phyloP scores from a whole-genome alignment of 2,888 invertebrate species.

The Stegophylla sp. region DNA sequence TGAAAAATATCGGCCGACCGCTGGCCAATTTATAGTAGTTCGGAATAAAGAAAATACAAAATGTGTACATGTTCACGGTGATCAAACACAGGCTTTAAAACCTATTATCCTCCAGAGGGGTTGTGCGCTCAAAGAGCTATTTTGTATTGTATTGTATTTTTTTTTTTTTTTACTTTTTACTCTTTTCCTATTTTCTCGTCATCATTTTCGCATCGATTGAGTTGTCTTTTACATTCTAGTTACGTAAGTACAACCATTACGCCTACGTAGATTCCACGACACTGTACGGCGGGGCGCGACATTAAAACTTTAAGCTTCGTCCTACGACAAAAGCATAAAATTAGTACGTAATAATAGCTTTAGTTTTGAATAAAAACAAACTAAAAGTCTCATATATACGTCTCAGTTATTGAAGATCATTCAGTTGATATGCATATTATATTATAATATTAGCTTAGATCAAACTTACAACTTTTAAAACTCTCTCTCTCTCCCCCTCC shows the following conservation, averaged over 20 bases:
- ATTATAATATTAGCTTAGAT: not conserved
- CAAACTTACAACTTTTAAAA: not conserved
- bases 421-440: not conserved
- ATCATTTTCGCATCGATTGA: constrained; percentile 28
- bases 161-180: not conserved
- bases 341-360: no score
- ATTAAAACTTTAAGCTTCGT: not conserved
- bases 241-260: constrained; percentile 29
- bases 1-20: not conserved
- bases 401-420: not conserved
- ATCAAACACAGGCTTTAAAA: constrained; percentile 39
- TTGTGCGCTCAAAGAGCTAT: constrained; percentile 3
- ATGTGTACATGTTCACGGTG: not conserved
- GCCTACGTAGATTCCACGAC: not conserved
- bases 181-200: constrained; percentile 3
- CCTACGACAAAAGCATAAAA: no score
- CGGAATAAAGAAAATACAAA: not conserved
- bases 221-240: constrained; percentile 52
- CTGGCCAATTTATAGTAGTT: constrained; percentile 24
- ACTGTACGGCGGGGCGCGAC: not conserved
- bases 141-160: constrained; percentile 1
- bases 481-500: no score
- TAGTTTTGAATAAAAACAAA: not conserved
- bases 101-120: constrained; percentile 26
- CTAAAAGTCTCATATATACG: not conserved